Evolutionary conservation across 2,888 invertebrate species (phyloP).

Genomic region (Carcina quercana): DNA sequence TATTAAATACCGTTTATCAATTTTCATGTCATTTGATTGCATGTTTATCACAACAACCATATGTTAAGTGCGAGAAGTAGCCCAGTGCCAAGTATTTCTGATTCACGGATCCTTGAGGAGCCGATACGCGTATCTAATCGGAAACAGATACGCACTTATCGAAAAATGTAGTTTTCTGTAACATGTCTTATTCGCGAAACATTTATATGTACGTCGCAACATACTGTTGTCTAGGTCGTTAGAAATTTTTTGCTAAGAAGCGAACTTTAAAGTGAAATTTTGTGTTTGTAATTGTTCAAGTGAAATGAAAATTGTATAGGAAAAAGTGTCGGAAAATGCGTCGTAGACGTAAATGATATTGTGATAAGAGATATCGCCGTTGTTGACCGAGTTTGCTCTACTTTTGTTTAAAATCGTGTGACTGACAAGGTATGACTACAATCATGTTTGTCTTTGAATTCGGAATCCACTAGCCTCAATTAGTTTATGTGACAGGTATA

Average conservation of each 20-base stretch:
- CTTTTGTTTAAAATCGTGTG: constrained; percentile 36
- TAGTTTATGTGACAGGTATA: no score
- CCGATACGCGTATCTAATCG: constrained; percentile 55
- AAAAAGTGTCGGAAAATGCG: constrained; percentile 45
- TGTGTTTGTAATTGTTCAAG: neutral
- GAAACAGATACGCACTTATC: constrained; percentile 57
- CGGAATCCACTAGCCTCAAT: no score
- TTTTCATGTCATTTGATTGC: neutral
- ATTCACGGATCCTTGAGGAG: constrained; percentile 52
- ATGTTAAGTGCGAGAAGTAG: neutral
- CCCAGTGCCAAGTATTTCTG: constrained; percentile 12
- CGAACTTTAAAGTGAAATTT: neutral
- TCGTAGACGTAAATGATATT: constrained; percentile 56
- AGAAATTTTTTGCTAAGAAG: neutral
- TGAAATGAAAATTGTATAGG: constrained; percentile 12
- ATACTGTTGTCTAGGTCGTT: neutral
- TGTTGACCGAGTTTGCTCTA: constrained; percentile 54
- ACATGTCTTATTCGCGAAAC: constrained; percentile 38
- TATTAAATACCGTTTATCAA: no score
- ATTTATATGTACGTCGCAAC: neutral
- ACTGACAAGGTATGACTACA: constrained; percentile 47
- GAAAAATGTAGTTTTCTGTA: constrained; percentile 47
- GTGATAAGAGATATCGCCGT: constrained; percentile 48
- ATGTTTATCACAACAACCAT: neutral
- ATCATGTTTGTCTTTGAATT: no score